phyloP scores from a whole-genome alignment of 1,140 invertebrate genomes.

The Aphidius ervi region DNA sequence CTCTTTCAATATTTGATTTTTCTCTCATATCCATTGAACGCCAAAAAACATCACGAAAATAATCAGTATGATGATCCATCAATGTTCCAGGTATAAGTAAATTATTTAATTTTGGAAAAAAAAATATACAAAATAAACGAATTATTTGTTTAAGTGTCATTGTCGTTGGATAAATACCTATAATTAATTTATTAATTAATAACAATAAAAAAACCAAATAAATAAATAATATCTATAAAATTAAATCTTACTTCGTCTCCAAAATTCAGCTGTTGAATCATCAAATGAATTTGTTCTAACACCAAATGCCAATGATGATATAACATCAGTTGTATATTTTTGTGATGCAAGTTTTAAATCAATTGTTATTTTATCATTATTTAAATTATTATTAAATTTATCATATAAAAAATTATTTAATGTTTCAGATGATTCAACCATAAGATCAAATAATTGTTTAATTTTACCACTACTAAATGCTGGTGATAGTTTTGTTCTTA shows the following conservation, averaged over 20 bases:
- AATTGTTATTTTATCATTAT: slow-evolving; percentile 23
- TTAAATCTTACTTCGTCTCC: slow-evolving; percentile 32
- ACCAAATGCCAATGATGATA: slow-evolving; percentile 55
- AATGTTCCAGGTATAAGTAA: slow-evolving; percentile 4
- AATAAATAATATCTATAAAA: not conserved
- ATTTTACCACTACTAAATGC: slow-evolving; percentile 49
- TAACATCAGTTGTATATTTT: slow-evolving; percentile 56
- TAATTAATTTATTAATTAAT: slow-evolving; percentile 22
- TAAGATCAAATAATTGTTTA: slow-evolving; percentile 51
- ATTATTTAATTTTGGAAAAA: slow-evolving; percentile 41
- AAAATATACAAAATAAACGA: slow-evolving; percentile 31
- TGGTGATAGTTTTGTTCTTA: slow-evolving; percentile 51
- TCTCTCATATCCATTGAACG: slow-evolving; percentile 38
- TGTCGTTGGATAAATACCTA: not conserved
- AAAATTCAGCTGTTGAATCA: slow-evolving; percentile 45
- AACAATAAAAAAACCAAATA: not conserved
- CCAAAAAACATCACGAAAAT: slow-evolving; percentile 44
- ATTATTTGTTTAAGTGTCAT: not conserved
- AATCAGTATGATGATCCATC: slow-evolving; percentile 15
- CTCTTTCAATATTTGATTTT: slow-evolving; percentile 35
- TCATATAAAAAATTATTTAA: slow-evolving; percentile 34
- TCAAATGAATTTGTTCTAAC: slow-evolving; percentile 47
- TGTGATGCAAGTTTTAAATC: slow-evolving; percentile 49
- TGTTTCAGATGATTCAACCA: slow-evolving; percentile 41
- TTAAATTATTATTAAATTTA: slow-evolving; percentile 15